phyloP scores from a whole-genome alignment of 2,797 vertebrate species.

The Apogon hyalosoma region DNA sequence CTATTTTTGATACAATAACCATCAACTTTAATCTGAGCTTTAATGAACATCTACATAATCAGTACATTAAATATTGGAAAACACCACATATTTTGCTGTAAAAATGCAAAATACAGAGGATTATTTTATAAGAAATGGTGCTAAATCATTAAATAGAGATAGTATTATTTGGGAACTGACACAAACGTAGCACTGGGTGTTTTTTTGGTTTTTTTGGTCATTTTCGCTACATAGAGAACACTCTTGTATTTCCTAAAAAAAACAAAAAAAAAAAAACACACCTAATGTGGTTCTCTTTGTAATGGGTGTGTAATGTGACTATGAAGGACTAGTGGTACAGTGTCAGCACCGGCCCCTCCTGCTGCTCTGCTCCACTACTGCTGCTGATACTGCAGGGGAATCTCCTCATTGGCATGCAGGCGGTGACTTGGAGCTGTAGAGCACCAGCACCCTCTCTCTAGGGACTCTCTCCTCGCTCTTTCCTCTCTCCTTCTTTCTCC shows the following conservation, averaged over 20 bases:
- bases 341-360: constrained; percentile 63
- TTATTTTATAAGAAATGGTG: no score
- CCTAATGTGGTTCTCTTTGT: constrained; percentile 49
- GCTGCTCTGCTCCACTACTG: constrained; percentile 54
- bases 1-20: no score
- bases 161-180: no score
- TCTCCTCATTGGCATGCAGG: constrained; percentile 86
- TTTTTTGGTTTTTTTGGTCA: not conserved
- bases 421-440: constrained; percentile 73
- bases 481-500: constrained; percentile 74
- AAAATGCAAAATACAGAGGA: no score
- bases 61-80: no score
- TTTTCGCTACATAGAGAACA: constrained; percentile 1
- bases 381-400: constrained; percentile 79
- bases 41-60: no score
- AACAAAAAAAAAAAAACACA: no score
- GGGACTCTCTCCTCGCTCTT: constrained; percentile 70
- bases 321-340: constrained; percentile 68
- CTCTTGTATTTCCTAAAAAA: constrained; percentile 1
- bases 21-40: no score
- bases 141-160: no score
- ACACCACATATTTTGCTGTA: no score
- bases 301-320: constrained; percentile 54
- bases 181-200: no score
- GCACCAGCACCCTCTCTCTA: constrained; percentile 78